Evolutionary conservation across 2,797 vertebrate genomes (phyloP).

Genomic region (Mus spretus): DNA sequence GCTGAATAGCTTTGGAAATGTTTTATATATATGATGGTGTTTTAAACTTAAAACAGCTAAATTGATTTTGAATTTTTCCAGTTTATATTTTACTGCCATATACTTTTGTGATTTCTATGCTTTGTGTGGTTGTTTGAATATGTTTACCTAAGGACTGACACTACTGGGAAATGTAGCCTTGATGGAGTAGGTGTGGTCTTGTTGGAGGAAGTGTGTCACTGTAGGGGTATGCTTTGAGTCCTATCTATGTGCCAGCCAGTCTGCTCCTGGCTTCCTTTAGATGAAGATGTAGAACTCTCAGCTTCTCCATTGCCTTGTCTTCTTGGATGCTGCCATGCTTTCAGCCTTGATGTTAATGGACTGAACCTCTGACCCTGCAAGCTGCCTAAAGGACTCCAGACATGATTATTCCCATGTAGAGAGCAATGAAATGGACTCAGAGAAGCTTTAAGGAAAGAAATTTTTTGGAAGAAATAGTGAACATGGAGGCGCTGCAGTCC

Average conservation of each 20-base stretch:
- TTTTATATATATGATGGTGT: background rate
- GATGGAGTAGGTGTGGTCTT: background rate
- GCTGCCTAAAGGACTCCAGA: slow-evolving; percentile 43
- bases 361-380: background rate
- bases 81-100: background rate
- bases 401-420: slow-evolving; percentile 43
- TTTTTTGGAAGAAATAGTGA: slow-evolving; percentile 32
- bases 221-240: background rate
- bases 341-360: background rate
- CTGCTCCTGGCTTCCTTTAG: background rate
- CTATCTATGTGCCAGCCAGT: background rate
- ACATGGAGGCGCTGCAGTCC: background rate
- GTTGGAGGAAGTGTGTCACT: background rate
- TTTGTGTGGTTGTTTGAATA: background rate
- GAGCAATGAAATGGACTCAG: slow-evolving; percentile 31
- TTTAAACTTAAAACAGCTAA: slow-evolving; percentile 29
- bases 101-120: background rate
- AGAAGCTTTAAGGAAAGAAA: slow-evolving; percentile 43
- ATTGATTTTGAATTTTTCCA: background rate
- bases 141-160: background rate
- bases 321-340: background rate
- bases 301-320: background rate
- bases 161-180: background rate
- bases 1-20: background rate
- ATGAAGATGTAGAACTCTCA: background rate